Percentiles rank a stretch among this genome's conserved stretches.
Evolutionary conservation across 2,797 vertebrate genomes (phyloP).

Genomic region (Luscinia megarhynchos): DNA sequence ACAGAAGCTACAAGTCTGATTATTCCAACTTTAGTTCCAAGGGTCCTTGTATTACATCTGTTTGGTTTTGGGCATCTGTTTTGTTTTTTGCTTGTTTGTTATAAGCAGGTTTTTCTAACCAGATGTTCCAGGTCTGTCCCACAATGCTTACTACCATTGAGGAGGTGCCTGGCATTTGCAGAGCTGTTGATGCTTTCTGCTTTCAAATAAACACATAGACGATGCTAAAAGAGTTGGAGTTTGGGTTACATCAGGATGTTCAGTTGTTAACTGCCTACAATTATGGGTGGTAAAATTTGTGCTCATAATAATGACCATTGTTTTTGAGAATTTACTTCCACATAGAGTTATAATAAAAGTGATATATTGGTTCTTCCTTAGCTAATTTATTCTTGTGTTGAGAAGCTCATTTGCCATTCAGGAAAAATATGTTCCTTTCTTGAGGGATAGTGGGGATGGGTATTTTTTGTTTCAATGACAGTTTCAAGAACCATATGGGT

Average conservation of each 20-base stretch:
- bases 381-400: background rate
- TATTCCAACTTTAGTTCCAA: background rate
- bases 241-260: background rate
- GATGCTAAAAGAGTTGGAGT: background rate
- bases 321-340: background rate
- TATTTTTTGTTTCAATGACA: background rate
- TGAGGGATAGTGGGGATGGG: background rate
- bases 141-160: background rate
- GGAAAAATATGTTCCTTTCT: background rate
- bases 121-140: background rate
- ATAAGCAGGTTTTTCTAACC: background rate
- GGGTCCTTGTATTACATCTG: background rate
- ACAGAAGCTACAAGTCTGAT: background rate
- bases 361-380: background rate
- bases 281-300: background rate
- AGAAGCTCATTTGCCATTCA: background rate
- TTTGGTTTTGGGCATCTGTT: background rate
- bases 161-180: background rate
- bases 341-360: background rate
- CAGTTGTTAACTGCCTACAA: background rate
- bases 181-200: background rate
- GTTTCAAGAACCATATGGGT: slow-evolving; percentile 23
- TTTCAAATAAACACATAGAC: background rate
- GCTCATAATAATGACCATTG: background rate
- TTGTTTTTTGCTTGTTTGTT: background rate